phyloP scores from a whole-genome alignment of 2,888 invertebrate genomes.

The Oxystoma pomonae region DNA sequence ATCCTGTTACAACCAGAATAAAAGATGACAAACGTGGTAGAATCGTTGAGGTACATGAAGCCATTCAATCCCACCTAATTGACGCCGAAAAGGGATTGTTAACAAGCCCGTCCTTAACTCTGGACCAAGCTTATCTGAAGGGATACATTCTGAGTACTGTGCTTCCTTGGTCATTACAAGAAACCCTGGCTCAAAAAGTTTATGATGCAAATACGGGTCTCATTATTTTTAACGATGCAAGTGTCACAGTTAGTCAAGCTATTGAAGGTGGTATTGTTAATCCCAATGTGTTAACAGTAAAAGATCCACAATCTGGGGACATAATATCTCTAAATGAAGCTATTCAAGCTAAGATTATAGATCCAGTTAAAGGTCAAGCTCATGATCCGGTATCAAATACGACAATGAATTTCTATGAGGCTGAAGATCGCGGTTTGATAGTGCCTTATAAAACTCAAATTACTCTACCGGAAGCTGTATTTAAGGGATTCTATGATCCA shows the following conservation, averaged over 20 bases:
- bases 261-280: slow-evolving; percentile 73
- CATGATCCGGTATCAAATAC: slow-evolving; percentile 70
- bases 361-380: slow-evolving; percentile 75
- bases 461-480: slow-evolving; percentile 84
- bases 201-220: slow-evolving; percentile 73
- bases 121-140: slow-evolving; percentile 76
- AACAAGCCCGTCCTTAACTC: slow-evolving; percentile 63
- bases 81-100: slow-evolving; percentile 68
- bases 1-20: slow-evolving; percentile 66
- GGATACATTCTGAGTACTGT: slow-evolving; percentile 76
- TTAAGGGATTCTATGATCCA: slow-evolving; percentile 86
- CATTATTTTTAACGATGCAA: slow-evolving; percentile 64
- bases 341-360: slow-evolving; percentile 69
- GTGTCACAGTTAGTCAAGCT: slow-evolving; percentile 69
- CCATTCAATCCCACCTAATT: slow-evolving; percentile 64
- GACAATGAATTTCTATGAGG: slow-evolving; percentile 75
- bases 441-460: slow-evolving; percentile 79
- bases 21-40: slow-evolving; percentile 67
- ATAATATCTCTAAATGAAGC: slow-evolving; percentile 78
- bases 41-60: slow-evolving; percentile 65
- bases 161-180: slow-evolving; percentile 78
- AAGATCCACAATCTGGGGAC: slow-evolving; percentile 75
- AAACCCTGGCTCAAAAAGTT: slow-evolving; percentile 75
- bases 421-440: slow-evolving; percentile 76
- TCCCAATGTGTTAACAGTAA: slow-evolving; percentile 70